These are phyloP conservation scores for Akabosia matsudoensis DNA, from an alignment of 1,140 invertebrate genomes.

Conservation along the genomic window DNA sequence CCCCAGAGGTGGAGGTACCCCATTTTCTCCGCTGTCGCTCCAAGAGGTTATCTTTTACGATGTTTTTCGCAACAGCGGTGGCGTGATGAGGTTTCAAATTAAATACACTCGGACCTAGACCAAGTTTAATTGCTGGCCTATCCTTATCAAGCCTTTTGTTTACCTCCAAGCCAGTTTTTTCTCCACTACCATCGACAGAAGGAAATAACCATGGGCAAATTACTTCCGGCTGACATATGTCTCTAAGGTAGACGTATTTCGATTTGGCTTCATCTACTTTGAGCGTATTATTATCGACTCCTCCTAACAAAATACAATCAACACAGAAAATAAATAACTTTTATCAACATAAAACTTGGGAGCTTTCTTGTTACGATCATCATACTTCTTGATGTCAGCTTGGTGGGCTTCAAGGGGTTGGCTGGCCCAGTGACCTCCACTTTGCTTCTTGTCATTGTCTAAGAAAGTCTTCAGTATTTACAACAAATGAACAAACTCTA, in stretches of 20 bases:
- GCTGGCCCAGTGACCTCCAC: background rate
- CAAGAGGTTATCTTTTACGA: background rate
- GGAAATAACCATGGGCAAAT: no score
- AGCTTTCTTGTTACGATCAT: background rate
- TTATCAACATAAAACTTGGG: background rate
- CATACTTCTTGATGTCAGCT: slow-evolving; percentile 6
- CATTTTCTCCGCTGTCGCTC: background rate
- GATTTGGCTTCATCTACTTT: no score
- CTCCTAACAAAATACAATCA: background rate
- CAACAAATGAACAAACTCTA: no score
- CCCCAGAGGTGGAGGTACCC: background rate
- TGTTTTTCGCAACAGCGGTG: background rate
- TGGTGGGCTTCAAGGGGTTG: background rate
- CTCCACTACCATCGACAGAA: background rate
- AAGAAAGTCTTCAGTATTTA: no score
- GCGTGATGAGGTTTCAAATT: slow-evolving; percentile 17
- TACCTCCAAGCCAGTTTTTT: background rate
- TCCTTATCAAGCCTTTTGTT: background rate
- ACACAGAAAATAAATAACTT: background rate
- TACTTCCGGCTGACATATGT: no score
- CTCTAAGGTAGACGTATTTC: background rate
- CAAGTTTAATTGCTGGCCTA: background rate
- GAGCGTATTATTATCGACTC: no score
- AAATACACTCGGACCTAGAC: background rate
- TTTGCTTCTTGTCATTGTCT: background rate